phyloP scores from a whole-genome alignment of 2,797 vertebrate genomes.

The Glyptemys insculpta region DNA sequence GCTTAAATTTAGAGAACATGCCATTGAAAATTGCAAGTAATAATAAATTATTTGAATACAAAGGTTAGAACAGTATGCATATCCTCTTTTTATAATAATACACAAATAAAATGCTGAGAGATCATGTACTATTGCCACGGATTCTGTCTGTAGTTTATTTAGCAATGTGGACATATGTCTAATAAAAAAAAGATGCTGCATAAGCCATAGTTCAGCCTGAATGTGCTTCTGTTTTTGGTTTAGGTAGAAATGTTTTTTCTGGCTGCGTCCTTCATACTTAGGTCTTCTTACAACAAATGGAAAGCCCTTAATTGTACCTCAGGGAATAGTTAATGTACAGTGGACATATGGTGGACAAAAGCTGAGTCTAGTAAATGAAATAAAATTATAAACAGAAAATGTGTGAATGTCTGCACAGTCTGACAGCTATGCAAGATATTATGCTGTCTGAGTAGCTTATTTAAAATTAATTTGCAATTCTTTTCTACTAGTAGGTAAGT shows the following conservation, averaged over 20 bases:
- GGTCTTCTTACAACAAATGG: slow-evolving; percentile 97
- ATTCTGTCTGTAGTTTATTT: slow-evolving; percentile 87
- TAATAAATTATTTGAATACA: slow-evolving; percentile 60
- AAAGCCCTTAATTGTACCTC: slow-evolving; percentile 93
- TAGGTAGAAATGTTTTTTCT: slow-evolving; percentile 97
- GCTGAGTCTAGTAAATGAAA: slow-evolving; percentile 87
- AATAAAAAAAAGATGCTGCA: slow-evolving; percentile 90
- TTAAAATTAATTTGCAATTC: slow-evolving; percentile 57
- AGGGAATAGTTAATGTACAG: slow-evolving; percentile 92
- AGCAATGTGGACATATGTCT: slow-evolving; percentile 86
- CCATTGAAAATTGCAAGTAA: slow-evolving; percentile 55
- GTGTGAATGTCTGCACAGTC: slow-evolving; percentile 88
- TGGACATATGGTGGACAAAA: slow-evolving; percentile 97
- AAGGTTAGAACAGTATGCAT: slow-evolving; percentile 45
- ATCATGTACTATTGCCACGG: slow-evolving; percentile 79
- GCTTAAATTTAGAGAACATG: slow-evolving; percentile 34
- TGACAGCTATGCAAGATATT: slow-evolving; percentile 72
- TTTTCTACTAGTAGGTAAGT: slow-evolving; percentile 52
- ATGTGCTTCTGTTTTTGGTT: slow-evolving; percentile 96
- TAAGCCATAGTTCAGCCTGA: slow-evolving; percentile 82
- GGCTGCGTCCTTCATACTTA: slow-evolving; percentile 92
- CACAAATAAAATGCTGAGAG: slow-evolving; percentile 65
- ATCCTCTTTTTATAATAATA: slow-evolving; percentile 71
- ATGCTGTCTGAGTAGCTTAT: slow-evolving; percentile 54
- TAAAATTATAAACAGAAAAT: slow-evolving; percentile 89